Base-by-base conservation (phyloP, 1,140 invertebrate species). In the Musca vetustissima region DNA sequence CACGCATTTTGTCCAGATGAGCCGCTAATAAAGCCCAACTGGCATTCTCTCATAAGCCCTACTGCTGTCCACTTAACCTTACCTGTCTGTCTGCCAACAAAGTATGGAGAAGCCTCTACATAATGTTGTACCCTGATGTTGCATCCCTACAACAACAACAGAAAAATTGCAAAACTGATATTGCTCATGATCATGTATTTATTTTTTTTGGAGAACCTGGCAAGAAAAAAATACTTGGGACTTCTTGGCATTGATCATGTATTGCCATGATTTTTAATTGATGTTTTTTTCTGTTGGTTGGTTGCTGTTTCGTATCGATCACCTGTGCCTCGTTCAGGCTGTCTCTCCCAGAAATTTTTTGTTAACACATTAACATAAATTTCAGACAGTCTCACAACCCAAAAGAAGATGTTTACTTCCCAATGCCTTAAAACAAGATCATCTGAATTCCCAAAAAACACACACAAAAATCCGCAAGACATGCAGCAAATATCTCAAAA, bases 261-360 rank as follows among this genome's bases (percentile, higher is more conserved):
- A 64, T 70, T 65, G 67, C 69, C 64, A 61, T 70, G 69, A 67
- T 66, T 70, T 70, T 70, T 70, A 70, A 70, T 70, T 70, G 69
- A 70, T 70, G 69, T 70, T 70, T 70, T 67, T 66, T 64, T 61
- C 14, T 14, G 7, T 55, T 55, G 8, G 53, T 24, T 53, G 17
- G 4, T 53, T 11, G 3, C 17, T 21, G 19, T 24, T 25, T 52
- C 14, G 32, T 4, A 61, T 19, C 17, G 28, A n/a, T 61, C 57
- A 61, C 57, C 57, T 61, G 57, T 61, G 53, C 53, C 22, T 61
- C 36, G 6, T 11, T n/a, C n/a, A n/a, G n/a, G n/a, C n/a, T n/a
- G n/a, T n/a, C n/a, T n/a, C n/a, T n/a, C n/a, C n/a, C n/a, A n/a
- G n/a, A n/a, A n/a, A n/a, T n/a, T n/a, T n/a, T n/a, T n/a, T n/a